phyloP scores from a whole-genome alignment of 1,140 invertebrate genomes.

The Paracyclopina nana region DNA sequence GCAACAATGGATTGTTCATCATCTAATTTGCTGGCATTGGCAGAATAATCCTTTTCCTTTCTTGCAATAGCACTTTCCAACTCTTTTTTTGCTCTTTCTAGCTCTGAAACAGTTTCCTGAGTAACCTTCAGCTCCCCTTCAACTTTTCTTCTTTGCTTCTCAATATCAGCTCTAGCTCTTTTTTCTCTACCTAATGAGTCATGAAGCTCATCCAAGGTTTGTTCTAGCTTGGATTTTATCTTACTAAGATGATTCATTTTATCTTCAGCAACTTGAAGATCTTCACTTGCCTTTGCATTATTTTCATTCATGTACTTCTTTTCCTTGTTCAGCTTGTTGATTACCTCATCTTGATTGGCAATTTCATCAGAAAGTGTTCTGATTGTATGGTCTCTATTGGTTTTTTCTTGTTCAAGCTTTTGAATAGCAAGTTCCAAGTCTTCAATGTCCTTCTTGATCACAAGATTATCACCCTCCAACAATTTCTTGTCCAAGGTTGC shows the following conservation, averaged over 20 bases:
- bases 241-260: conserved; percentile 39
- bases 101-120: conserved; percentile 27
- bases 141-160: conserved; percentile 28
- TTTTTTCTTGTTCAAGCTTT: conserved; percentile 47
- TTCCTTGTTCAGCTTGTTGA: conserved; percentile 41
- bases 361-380: conserved; percentile 97
- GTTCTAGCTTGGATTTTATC: conserved; percentile 35
- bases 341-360: conserved; percentile 83
- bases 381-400: conserved; percentile 74
- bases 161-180: conserved; percentile 33
- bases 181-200: conserved; percentile 35
- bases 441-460: conserved; percentile 89
- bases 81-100: conserved; percentile 37
- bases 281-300: conserved; percentile 35
- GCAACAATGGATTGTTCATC: conserved; percentile 90
- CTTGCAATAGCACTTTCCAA: conserved; percentile 64
- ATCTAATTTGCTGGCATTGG: conserved; percentile 83
- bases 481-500: conserved; percentile 60
- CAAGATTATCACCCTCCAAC: conserved; percentile 36
- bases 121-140: conserved; percentile 31
- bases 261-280: conserved; percentile 35
- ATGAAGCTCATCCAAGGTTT: conserved; percentile 33
- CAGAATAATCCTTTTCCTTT: conserved; percentile 91
- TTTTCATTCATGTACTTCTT: conserved; percentile 40
- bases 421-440: conserved; percentile 77